These are phyloP conservation scores for Brachyptera risi DNA, from an alignment of 2,888 invertebrate genomes.

Conservation along the genomic window DNA sequence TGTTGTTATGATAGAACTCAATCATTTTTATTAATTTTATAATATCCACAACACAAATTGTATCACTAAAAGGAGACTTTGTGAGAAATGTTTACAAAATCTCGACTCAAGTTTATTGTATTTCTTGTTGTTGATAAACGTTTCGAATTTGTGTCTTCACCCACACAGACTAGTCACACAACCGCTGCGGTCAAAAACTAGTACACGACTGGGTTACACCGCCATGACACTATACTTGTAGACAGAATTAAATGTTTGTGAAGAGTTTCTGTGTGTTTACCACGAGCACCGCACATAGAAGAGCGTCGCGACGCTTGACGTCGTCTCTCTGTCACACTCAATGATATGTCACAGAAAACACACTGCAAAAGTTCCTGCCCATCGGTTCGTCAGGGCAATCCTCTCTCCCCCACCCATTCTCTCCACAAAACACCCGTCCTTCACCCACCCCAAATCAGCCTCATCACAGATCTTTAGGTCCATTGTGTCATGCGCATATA, in stretches of 20 bases:
- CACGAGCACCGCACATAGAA: neutral
- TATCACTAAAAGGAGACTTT: too few relatives aligned
- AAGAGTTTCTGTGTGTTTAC: neutral
- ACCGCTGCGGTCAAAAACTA: neutral
- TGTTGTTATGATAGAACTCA: conserved; percentile 54
- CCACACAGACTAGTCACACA: neutral
- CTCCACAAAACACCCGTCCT: neutral
- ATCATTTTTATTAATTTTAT: conserved; percentile 54
- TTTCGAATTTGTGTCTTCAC: too few relatives aligned
- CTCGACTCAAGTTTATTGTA: neutral
- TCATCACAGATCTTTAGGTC: conserved; percentile 16
- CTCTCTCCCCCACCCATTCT: too few relatives aligned
- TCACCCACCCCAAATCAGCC: neutral
- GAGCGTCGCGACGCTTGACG: conserved; percentile 4
- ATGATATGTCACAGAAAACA: conserved; percentile 19
- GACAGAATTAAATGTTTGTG: neutral
- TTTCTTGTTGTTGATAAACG: neutral
- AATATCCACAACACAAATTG: conserved; percentile 4
- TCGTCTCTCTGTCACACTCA: conserved; percentile 22
- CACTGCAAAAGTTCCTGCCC: conserved; percentile 22
- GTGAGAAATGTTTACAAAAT: neutral
- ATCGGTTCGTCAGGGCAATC: neutral
- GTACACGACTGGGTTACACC: neutral
- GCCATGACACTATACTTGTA: conserved; percentile 7
- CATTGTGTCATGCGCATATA: conserved; percentile 1